These are phyloP conservation scores for Drosophila picticornis DNA, from an alignment of 2,888 invertebrate genomes.

Conservation along the genomic window DNA sequence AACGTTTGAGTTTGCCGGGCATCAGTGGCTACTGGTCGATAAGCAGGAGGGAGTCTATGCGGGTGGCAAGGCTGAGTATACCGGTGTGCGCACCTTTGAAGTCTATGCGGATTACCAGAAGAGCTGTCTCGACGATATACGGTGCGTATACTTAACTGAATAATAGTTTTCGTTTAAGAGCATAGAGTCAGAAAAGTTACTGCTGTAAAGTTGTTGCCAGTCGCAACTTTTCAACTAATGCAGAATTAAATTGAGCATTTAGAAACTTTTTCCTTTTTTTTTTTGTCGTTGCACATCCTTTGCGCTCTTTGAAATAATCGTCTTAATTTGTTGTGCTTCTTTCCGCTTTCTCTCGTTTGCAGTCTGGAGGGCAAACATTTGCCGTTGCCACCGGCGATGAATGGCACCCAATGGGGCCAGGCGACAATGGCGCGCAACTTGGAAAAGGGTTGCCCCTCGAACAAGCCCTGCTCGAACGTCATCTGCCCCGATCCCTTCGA, in stretches of 20 bases:
- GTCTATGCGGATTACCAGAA: conserved; percentile 98
- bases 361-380: conserved; percentile 97
- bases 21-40: conserved; percentile 96
- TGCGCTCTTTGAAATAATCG: not conserved
- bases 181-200: not conserved
- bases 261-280: not conserved
- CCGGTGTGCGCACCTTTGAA: conserved; percentile 96
- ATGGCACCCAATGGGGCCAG: conserved; percentile 98
- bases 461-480: conserved; percentile 97
- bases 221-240: not conserved
- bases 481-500: conserved; percentile 97
- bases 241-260: not conserved
- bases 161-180: not conserved
- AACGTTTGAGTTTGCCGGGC: conserved; percentile 95
- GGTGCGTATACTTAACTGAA: conserved; percentile 69
- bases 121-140: conserved; percentile 90
- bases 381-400: conserved; percentile 97
- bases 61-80: conserved; percentile 97
- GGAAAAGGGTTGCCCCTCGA: conserved; percentile 96
- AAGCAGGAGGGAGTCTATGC: conserved; percentile 98
- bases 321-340: not conserved
- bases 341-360: not conserved
- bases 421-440: conserved; percentile 97
- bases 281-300: not conserved
- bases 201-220: not conserved